A percentile compares a stretch with the other conserved stretches of the same genome.
These are phyloP conservation scores for Hydrolagus affinis DNA, from an alignment of 2,113 vertebrate species.

Conservation along the genomic window DNA sequence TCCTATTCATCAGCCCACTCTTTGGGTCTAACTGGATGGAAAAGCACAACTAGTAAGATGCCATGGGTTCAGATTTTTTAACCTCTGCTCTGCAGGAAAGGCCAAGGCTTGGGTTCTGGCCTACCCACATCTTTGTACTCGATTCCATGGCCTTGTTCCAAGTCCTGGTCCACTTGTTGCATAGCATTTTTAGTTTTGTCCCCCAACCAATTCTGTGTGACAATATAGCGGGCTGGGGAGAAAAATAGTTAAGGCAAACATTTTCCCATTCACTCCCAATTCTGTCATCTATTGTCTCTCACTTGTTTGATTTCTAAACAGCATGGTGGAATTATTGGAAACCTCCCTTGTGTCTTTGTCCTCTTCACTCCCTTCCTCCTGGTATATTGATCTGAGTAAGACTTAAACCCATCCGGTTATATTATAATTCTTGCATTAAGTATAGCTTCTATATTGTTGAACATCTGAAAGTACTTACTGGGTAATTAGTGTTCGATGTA, in stretches of 20 bases:
- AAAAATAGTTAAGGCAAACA: background rate
- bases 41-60: background rate
- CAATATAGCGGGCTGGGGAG: background rate
- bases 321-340: too few relatives aligned
- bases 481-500: too few relatives aligned
- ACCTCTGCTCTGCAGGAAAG: background rate
- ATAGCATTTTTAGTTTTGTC: constrained; percentile 1
- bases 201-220: background rate
- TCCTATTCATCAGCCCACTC: too few relatives aligned
- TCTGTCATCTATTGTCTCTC: background rate
- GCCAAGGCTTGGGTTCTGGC: background rate
- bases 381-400: background rate
- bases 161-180: background rate
- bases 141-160: background rate
- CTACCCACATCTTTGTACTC: background rate
- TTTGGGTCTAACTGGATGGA: too few relatives aligned
- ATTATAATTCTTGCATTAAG: too few relatives aligned
- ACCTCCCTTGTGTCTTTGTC: too few relatives aligned
- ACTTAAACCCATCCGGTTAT: too few relatives aligned
- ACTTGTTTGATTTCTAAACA: background rate
- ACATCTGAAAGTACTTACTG: too few relatives aligned
- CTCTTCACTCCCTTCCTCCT: background rate
- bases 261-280: background rate
- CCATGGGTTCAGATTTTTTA: too few relatives aligned
- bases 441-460: too few relatives aligned